Conservation (phyloP, 2,888 invertebrate genomes). For the Ferdinandea cuprea region DNA sequence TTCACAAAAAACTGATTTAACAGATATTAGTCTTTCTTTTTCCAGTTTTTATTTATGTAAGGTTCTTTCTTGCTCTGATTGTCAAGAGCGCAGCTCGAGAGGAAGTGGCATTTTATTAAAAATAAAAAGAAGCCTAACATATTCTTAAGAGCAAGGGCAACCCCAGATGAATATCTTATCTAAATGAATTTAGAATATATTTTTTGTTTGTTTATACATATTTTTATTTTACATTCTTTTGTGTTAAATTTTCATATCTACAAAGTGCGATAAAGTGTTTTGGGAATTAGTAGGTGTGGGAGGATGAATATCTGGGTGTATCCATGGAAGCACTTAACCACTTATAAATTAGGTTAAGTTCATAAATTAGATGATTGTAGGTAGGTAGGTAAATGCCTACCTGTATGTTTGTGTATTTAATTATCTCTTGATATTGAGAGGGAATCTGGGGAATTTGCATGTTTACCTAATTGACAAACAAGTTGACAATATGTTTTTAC, state of each 20-base stretch:
- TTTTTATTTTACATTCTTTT: not conserved
- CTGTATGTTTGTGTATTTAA: constrained; percentile 26
- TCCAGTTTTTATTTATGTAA: not conserved
- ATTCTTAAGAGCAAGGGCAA: constrained; percentile 11
- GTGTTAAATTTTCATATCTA: constrained; percentile 10
- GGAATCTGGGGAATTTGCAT: constrained; percentile 9
- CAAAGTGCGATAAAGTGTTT: constrained; percentile 13
- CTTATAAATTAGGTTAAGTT: constrained; percentile 43
- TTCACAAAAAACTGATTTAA: constrained; percentile 13
- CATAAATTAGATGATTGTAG: constrained; percentile 46
- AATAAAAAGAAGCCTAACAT: constrained; percentile 15
- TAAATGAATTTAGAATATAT: constrained; percentile 53
- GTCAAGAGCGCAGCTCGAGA: constrained; percentile 35
- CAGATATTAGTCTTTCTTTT: constrained; percentile 23
- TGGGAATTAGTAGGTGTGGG: constrained; percentile 18
- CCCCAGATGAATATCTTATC: constrained; percentile 60
- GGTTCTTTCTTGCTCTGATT: constrained; percentile 52
- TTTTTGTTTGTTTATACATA: constrained; percentile 4
- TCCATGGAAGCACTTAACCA: constrained; percentile 39
- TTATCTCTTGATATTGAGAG: constrained; percentile 32
- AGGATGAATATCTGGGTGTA: constrained; percentile 8
- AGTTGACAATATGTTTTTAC: not conserved
- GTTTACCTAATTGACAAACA: constrained; percentile 26
- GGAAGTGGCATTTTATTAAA: constrained; percentile 62
- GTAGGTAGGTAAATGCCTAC: not conserved